A percentile compares a stretch with the other conserved stretches of the same genome.
These are phyloP conservation scores for Ctenomys sociabilis DNA, from an alignment of 2,113 vertebrate species.

Conservation along the genomic window DNA sequence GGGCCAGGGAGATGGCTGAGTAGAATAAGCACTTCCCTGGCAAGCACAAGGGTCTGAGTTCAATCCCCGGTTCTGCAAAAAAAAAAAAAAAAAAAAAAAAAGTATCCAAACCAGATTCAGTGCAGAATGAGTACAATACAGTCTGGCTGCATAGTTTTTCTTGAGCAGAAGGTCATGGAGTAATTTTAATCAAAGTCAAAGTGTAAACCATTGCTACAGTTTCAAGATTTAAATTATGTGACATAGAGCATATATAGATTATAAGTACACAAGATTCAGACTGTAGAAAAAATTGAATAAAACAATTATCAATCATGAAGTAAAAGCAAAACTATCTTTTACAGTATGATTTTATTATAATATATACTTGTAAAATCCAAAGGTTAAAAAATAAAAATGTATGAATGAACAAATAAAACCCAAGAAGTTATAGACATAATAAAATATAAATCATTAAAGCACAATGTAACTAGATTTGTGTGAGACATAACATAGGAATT, in stretches of 20 bases:
- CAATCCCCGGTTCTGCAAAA: no score
- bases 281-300: background rate
- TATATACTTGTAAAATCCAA: background rate
- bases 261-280: background rate
- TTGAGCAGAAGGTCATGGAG: background rate
- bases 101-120: background rate
- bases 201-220: background rate
- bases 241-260: background rate
- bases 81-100: no score
- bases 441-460: background rate
- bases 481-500: background rate
- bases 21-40: no score
- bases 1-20: no score
- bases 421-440: background rate
- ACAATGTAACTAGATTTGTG: background rate
- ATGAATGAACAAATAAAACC: background rate
- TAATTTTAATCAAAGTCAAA: background rate
- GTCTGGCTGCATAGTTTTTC: background rate
- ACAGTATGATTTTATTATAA: background rate
- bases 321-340: background rate
- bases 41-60: no score
- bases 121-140: background rate
- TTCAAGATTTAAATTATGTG: background rate
- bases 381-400: background rate
- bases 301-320: background rate